Evolutionary conservation across 2,797 vertebrate genomes (phyloP).

Genomic region (Forpus xanthops): DNA sequence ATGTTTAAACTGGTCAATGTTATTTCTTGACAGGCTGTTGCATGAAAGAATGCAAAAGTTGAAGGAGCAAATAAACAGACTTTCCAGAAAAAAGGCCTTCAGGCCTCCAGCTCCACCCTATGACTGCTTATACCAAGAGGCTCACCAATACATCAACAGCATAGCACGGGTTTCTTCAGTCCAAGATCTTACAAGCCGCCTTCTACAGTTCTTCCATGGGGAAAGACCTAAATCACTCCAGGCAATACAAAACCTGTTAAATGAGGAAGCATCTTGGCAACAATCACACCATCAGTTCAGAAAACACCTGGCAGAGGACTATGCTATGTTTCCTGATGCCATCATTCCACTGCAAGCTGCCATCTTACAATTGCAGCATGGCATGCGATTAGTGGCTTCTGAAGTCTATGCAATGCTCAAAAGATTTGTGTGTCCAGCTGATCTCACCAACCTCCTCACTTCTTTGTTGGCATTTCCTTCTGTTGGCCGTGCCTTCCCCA

Average conservation of each 20-base stretch:
- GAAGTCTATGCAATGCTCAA: constrained; percentile 77
- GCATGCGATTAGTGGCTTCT: constrained; percentile 90
- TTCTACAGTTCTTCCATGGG: constrained; percentile 80
- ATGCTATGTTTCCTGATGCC: constrained; percentile 86
- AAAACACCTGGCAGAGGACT: constrained; percentile 85
- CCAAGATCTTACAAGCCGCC: constrained; percentile 84
- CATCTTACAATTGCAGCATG: constrained; percentile 89
- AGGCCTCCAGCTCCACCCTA: constrained; percentile 85
- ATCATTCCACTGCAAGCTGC: constrained; percentile 84
- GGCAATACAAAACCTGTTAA: constrained; percentile 81
- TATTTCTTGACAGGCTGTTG: constrained; percentile 80
- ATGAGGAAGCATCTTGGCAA: constrained; percentile 93
- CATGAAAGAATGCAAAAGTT: constrained; percentile 87
- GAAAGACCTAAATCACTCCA: constrained; percentile 78
- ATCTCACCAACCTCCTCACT: constrained; percentile 75
- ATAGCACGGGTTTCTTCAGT: constrained; percentile 83
- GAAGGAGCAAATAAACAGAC: constrained; percentile 82
- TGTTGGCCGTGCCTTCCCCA: constrained; percentile 75
- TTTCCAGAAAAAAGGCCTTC: constrained; percentile 91
- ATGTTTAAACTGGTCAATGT: neutral
- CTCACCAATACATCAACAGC: constrained; percentile 89
- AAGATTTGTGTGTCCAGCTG: constrained; percentile 64
- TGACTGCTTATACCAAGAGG: constrained; percentile 87
- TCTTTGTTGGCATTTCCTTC: constrained; percentile 88
- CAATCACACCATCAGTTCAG: constrained; percentile 90